Evolutionary conservation across 2,113 vertebrate genomes (phyloP).

Genomic region (Sylvilagus bachmani): DNA sequence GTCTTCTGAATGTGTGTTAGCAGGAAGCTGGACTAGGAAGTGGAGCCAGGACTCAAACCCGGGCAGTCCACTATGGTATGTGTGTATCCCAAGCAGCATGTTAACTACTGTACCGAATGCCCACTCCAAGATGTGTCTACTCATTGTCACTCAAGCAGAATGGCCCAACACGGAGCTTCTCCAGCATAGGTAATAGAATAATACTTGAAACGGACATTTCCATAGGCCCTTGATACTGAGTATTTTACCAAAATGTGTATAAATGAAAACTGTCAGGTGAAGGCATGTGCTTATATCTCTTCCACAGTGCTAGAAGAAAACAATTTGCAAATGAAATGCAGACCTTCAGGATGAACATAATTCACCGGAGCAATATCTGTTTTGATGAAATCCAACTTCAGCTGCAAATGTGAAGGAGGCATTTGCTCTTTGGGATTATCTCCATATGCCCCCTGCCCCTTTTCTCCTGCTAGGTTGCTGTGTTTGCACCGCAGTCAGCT

Average conservation of each 20-base stretch:
- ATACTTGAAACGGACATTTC: conserved; percentile 13
- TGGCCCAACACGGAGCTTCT: conserved; percentile 1
- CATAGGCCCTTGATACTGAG: not conserved
- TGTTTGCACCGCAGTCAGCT: not conserved
- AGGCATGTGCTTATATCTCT: not conserved
- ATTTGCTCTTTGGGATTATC: not conserved
- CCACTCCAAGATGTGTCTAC: not conserved
- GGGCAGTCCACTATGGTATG: too few species aligned
- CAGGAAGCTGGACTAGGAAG: too few species aligned
- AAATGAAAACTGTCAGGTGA: not conserved
- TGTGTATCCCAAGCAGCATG: too few species aligned
- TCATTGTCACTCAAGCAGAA: not conserved
- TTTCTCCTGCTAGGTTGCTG: not conserved
- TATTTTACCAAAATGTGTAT: conserved; percentile 43
- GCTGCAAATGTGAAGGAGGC: not conserved
- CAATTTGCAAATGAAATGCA: conserved; percentile 19
- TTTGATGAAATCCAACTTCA: conserved; percentile 7
- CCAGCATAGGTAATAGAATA: not conserved
- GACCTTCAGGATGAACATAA: conserved; percentile 22
- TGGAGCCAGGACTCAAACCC: too few species aligned
- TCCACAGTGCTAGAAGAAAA: conserved; percentile 18
- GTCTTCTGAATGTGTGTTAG: too few species aligned
- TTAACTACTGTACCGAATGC: too few species aligned
- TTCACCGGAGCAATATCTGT: not conserved
- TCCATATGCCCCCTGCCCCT: not conserved